phyloP scores from a whole-genome alignment of 2,888 invertebrate genomes.

The Orthosia gracilis region DNA sequence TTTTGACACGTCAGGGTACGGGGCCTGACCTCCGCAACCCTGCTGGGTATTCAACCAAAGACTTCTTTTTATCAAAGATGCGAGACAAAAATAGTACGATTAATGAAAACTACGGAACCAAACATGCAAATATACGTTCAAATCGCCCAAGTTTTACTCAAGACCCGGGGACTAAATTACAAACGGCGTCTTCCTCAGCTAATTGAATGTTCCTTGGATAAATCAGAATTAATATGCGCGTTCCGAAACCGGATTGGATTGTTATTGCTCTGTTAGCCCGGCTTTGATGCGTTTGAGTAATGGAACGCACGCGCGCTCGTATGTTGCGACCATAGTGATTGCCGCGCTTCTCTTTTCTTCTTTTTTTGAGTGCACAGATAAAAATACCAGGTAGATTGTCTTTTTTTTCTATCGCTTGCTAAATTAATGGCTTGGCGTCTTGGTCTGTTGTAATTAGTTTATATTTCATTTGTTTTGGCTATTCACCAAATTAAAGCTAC shows the following conservation, averaged over 20 bases:
- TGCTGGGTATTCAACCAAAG: too few relatives aligned
- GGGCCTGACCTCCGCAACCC: too few relatives aligned
- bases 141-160: conserved; percentile 56
- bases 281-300: conserved; percentile 76
- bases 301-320: conserved; percentile 67
- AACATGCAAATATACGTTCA: conserved; percentile 43
- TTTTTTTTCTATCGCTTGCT: conserved; percentile 1
- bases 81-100: too few relatives aligned
- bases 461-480: neutral
- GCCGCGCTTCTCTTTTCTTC: conserved; percentile 39
- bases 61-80: too few relatives aligned
- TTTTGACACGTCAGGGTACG: too few relatives aligned
- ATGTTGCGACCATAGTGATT: conserved; percentile 65
- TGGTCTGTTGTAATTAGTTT: neutral
- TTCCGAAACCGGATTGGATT: conserved; percentile 75
- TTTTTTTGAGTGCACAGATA: conserved; percentile 31
- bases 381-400: conserved; percentile 44
- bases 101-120: conserved; percentile 49
- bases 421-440: conserved; percentile 17
- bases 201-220: conserved; percentile 84
- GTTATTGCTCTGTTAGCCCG: conserved; percentile 78
- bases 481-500: neutral
- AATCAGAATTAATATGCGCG: conserved; percentile 82
- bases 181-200: conserved; percentile 78
- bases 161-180: conserved; percentile 71